A percentile compares a stretch with the other conserved stretches of the same genome.
phyloP scores from a whole-genome alignment of 2,888 invertebrate species.

The Adelognathus sp. region DNA sequence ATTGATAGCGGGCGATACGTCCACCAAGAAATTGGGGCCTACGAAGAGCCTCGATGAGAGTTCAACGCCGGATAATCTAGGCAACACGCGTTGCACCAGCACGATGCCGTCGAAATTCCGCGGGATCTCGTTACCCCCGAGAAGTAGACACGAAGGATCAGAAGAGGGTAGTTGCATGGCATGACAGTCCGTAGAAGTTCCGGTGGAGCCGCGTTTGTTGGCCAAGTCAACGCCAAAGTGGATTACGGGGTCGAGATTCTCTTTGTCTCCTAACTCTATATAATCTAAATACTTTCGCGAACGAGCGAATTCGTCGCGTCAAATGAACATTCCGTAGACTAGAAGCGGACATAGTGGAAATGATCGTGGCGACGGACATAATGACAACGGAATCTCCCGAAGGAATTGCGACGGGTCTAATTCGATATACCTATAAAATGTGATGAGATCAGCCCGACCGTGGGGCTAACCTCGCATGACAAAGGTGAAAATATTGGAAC shows the following conservation, averaged over 20 bases:
- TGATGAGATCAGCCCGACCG: no score
- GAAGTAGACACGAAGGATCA: not conserved
- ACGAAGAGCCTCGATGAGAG: constrained; percentile 24
- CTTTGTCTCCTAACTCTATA: not conserved
- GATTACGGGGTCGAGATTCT: not conserved
- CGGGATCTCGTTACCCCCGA: not conserved
- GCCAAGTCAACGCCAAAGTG: not conserved
- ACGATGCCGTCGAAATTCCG: not conserved
- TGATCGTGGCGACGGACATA: not conserved
- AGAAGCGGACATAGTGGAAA: not conserved
- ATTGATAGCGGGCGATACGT: constrained; percentile 19
- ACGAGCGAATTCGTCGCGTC: not conserved
- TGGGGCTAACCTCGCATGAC: no score
- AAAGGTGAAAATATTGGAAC: no score
- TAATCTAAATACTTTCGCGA: no score
- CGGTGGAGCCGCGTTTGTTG: not conserved
- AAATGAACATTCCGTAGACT: not conserved
- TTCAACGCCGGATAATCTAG: not conserved
- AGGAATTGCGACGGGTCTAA: no score
- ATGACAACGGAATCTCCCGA: no score
- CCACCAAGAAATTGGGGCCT: not conserved
- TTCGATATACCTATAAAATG: no score
- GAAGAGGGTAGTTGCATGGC: not conserved
- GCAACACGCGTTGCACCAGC: no score
- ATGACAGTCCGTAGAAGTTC: not conserved